These are phyloP conservation scores for Rhopalosiphum padi DNA, from an alignment of 1,140 invertebrate genomes.

Conservation along the genomic window DNA sequence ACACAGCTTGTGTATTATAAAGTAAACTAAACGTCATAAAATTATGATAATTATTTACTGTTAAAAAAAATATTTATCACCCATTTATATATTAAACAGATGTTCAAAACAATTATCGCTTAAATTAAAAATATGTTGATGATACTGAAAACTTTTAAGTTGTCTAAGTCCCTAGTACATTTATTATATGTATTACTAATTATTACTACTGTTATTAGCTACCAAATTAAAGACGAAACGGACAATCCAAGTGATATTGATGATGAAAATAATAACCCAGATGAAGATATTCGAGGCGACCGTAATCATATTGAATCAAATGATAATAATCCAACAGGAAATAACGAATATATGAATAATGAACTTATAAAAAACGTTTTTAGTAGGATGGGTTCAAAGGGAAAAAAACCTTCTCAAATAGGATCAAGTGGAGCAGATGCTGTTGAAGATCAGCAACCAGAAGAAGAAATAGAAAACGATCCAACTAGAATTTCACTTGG, in stretches of 20 bases:
- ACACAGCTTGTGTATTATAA: background rate
- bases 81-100: background rate
- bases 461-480: too few species aligned
- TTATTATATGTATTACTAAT: background rate
- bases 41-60: background rate
- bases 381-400: rapidly evolving
- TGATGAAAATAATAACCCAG: too few species aligned
- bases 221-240: background rate
- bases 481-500: too few species aligned
- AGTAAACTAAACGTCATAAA: background rate
- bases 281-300: too few species aligned
- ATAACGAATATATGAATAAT: background rate
- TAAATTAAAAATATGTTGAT: background rate
- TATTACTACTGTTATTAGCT: background rate
- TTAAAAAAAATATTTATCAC: background rate
- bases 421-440: too few species aligned
- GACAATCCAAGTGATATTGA: too few species aligned
- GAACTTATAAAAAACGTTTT: too few species aligned
- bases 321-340: background rate
- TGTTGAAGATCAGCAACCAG: too few species aligned
- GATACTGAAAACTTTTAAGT: background rate
- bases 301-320: background rate
- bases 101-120: background rate
- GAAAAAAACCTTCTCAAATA: too few species aligned
- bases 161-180: background rate